Conservation (phyloP, 2,113 vertebrate species). For the Cynopterus brachyotis region DNA sequence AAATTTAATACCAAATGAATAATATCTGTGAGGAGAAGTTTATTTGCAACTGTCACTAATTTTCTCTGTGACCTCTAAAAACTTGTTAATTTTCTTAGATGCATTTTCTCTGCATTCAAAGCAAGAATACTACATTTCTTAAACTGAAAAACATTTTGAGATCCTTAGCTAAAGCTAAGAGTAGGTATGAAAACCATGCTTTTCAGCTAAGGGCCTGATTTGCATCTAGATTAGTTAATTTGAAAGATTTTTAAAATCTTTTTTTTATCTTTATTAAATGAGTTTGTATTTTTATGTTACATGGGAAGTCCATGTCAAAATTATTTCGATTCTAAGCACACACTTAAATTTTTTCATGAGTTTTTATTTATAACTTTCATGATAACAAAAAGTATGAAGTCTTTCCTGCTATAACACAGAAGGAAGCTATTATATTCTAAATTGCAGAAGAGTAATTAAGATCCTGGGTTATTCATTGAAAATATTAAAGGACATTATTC, state of each 20-base stretch:
- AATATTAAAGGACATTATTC: not conserved
- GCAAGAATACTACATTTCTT: not conserved
- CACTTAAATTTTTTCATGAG: not conserved
- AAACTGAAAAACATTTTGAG: constrained; percentile 26
- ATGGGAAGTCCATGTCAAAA: constrained; percentile 53
- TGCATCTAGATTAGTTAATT: constrained; percentile 67
- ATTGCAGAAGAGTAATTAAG: not conserved
- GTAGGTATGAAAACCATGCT: not conserved
- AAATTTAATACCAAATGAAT: constrained; percentile 58
- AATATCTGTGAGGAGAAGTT: constrained; percentile 4
- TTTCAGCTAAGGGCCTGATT: not conserved
- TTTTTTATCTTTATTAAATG: constrained; percentile 42
- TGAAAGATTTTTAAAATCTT: constrained; percentile 51
- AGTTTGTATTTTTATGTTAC: constrained; percentile 46
- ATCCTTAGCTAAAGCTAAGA: not conserved
- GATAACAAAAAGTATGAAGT: not conserved
- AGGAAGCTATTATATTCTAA: constrained; percentile 21
- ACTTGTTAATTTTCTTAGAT: not conserved
- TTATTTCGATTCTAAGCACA: constrained; percentile 2
- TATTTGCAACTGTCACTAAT: constrained; percentile 53
- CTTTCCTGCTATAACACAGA: not conserved
- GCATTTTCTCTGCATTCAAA: constrained; percentile 23
- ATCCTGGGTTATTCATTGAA: not conserved
- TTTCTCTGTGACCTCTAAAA: constrained; percentile 21
- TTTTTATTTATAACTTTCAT: not conserved